phyloP scores from a whole-genome alignment of 2,888 invertebrate genomes.

The Latheticus oryzae region DNA sequence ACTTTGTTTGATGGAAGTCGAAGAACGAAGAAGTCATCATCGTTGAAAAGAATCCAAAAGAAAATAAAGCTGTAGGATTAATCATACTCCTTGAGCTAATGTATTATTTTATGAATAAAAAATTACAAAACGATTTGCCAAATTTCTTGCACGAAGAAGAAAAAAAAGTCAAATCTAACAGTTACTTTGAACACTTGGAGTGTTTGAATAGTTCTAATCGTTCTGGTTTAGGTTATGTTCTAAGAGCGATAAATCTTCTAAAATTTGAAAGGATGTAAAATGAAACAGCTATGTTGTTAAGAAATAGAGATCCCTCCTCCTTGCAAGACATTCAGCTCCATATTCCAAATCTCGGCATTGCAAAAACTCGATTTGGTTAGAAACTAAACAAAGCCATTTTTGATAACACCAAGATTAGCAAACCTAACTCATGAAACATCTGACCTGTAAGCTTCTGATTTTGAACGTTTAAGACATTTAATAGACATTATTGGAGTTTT shows the following conservation, averaged over 20 bases:
- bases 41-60: not conserved
- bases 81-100: slow-evolving; percentile 44
- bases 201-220: not conserved
- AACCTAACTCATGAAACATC: slow-evolving; percentile 40
- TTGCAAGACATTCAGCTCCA: slow-evolving; percentile 53
- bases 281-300: too few species aligned
- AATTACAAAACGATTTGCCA: slow-evolving; percentile 35
- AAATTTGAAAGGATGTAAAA: slow-evolving; percentile 52
- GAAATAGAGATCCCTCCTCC: too few species aligned
- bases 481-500: too few species aligned
- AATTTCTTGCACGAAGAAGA: slow-evolving; percentile 42
- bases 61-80: slow-evolving; percentile 39
- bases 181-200: not conserved
- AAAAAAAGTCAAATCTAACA: too few species aligned
- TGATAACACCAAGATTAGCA: slow-evolving; percentile 50
- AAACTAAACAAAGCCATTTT: slow-evolving; percentile 40
- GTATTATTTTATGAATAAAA: slow-evolving; percentile 52
- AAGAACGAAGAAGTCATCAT: too few species aligned
- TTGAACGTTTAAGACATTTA: slow-evolving; percentile 51
- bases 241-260: slow-evolving; percentile 50
- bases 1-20: slow-evolving; percentile 11
- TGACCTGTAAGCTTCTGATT: slow-evolving; percentile 5
- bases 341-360: slow-evolving; percentile 45
- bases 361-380: too few species aligned
- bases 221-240: slow-evolving; percentile 39